Evolutionary conservation across 2,113 vertebrate species (phyloP).

Genomic region (Phyllostomus discolor): DNA sequence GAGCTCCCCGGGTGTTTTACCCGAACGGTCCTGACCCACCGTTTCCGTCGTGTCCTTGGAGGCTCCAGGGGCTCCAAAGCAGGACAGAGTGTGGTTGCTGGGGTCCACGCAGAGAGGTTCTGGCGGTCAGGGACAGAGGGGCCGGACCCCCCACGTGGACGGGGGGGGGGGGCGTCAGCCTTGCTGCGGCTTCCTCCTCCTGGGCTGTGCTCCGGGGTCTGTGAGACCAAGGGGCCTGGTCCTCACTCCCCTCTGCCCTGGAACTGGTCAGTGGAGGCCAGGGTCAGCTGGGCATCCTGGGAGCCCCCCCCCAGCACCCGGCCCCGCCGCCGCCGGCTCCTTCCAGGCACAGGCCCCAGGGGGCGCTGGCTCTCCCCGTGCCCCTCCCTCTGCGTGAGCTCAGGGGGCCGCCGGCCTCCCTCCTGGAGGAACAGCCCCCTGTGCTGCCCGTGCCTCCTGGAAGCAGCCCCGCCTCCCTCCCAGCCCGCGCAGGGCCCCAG

Average conservation of each 20-base stretch:
- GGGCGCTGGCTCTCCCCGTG: not conserved
- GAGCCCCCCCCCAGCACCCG: not conserved
- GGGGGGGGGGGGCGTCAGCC: fast-evolving
- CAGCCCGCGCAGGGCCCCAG: not conserved
- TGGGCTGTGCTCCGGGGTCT: not conserved
- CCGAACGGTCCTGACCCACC: not conserved
- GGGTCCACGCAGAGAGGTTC: not conserved
- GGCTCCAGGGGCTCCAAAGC: not conserved
- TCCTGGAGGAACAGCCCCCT: fast-evolving
- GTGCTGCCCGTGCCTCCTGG: not conserved
- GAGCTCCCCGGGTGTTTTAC: fast-evolving
- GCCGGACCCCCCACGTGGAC: not conserved
- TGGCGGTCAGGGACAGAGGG: fast-evolving
- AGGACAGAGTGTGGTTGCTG: too few relatives aligned
- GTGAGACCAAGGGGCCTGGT: not conserved
- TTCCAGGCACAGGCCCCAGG: not conserved
- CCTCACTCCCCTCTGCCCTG: not conserved
- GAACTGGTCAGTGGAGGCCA: not conserved
- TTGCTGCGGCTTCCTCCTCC: fast-evolving
- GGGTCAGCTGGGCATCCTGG: fast-evolving
- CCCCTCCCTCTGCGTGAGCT: not conserved
- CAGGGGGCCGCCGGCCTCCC: not conserved
- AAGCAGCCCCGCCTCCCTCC: too few relatives aligned
- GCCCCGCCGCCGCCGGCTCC: fast-evolving
- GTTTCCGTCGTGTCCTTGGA: not conserved